Percentiles rank a stretch among this genome's conserved stretches.
These are phyloP conservation scores for Lasiurus borealis DNA, from an alignment of 2,113 vertebrate species.

Conservation along the genomic window DNA sequence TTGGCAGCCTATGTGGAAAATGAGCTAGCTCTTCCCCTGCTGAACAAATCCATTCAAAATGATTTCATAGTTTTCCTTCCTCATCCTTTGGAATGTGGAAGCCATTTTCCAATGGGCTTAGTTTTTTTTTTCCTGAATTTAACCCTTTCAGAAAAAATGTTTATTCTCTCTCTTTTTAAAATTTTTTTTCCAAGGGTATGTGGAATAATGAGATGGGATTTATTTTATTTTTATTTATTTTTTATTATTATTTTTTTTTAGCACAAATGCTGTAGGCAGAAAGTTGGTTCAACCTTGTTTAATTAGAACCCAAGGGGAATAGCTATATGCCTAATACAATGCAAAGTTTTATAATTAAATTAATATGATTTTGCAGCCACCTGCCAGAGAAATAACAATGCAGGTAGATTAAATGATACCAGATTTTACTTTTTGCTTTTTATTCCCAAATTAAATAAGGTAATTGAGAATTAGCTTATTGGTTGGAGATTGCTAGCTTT, in stretches of 20 bases:
- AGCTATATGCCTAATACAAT: constrained; percentile 58
- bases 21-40: constrained; percentile 46
- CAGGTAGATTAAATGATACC: constrained; percentile 55
- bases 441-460: constrained; percentile 48
- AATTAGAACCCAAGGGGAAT: constrained; percentile 69
- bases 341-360: constrained; percentile 65
- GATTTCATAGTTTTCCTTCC: constrained; percentile 79
- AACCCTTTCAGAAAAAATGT: constrained; percentile 50
- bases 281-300: constrained; percentile 70
- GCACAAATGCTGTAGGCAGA: constrained; percentile 64
- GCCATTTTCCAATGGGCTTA: constrained; percentile 66
- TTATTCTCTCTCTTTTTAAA: not conserved
- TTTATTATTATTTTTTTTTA: not conserved
- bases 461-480: constrained; percentile 42
- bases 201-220: not conserved
- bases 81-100: constrained; percentile 66
- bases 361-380: constrained; percentile 59
- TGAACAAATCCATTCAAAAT: constrained; percentile 72
- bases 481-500: not conserved
- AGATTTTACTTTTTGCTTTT: not conserved
- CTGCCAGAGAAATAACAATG: constrained; percentile 57
- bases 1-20: constrained; percentile 75
- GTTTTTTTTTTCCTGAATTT: constrained; percentile 45
- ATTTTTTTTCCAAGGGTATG: not conserved
- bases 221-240: constrained; percentile 14